Evolutionary conservation across 2,888 invertebrate genomes (phyloP).

Genomic region (Cephus pulcher): DNA sequence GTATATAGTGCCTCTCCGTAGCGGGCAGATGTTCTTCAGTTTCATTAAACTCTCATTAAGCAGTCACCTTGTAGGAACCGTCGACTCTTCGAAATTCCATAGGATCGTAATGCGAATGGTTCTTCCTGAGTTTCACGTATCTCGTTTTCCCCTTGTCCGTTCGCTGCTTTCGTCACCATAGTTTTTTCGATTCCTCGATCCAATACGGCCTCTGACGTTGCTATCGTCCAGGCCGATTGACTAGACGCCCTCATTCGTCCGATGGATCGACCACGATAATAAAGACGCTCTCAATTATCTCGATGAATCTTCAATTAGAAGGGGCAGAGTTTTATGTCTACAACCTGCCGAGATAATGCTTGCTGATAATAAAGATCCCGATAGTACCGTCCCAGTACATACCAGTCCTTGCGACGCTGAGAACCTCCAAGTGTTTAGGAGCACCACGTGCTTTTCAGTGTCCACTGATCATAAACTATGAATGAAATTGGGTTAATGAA

Average conservation of each 20-base stretch:
- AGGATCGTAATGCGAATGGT: neutral
- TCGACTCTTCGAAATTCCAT: neutral
- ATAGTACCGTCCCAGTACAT: slow-evolving; percentile 19
- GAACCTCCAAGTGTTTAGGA: neutral
- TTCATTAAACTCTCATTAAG: slow-evolving; percentile 61
- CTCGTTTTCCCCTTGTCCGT: neutral
- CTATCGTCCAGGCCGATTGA: neutral
- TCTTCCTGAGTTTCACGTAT: neutral
- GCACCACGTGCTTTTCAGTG: neutral
- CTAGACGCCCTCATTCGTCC: neutral
- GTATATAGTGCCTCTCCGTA: neutral
- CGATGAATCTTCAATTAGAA: slow-evolving; percentile 56
- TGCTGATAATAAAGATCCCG: slow-evolving; percentile 43
- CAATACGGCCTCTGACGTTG: neutral
- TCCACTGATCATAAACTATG: neutral
- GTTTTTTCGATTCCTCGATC: neutral
- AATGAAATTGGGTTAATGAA: neutral
- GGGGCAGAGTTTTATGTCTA: slow-evolving; percentile 40
- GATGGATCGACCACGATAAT: slow-evolving; percentile 27
- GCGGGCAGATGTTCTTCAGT: slow-evolving; percentile 46
- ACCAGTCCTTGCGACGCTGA: neutral
- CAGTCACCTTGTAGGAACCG: slow-evolving; percentile 25
- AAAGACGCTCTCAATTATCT: slow-evolving; percentile 49
- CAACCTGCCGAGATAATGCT: slow-evolving; percentile 31
- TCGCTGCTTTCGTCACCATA: neutral